These are phyloP conservation scores for Paralichthys olivaceus DNA, from an alignment of 2,113 vertebrate genomes.

Conservation along the genomic window DNA sequence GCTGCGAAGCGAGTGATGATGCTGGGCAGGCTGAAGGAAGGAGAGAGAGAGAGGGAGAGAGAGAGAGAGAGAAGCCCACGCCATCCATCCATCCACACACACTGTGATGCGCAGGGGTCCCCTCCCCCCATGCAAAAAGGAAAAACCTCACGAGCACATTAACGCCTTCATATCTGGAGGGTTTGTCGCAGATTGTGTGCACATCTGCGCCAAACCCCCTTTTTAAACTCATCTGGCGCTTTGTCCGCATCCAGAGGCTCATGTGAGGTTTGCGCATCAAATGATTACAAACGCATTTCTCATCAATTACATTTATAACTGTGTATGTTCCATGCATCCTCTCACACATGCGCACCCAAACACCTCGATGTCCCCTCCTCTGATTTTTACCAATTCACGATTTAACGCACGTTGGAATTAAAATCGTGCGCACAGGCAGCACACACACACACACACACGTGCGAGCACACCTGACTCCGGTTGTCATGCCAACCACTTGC, in stretches of 20 bases:
- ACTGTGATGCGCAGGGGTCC: conserved; percentile 65
- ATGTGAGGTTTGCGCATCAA: not conserved
- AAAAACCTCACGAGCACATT: conserved; percentile 27
- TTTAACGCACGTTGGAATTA: not conserved
- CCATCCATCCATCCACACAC: conserved; percentile 61
- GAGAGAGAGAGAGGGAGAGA: not conserved
- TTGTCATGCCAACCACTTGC: conserved; percentile 76
- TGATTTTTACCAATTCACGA: not conserved
- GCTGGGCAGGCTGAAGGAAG: conserved; percentile 52
- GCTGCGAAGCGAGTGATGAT: conserved; percentile 64
- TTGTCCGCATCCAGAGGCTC: not conserved
- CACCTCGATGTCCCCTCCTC: not conserved
- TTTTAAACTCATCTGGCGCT: not conserved
- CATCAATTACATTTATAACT: not conserved
- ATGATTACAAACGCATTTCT: not conserved
- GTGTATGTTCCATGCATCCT: not conserved
- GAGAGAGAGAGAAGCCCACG: conserved; percentile 69
- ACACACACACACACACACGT: conserved; percentile 37
- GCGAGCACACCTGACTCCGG: conserved; percentile 64
- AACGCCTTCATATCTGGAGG: conserved; percentile 48
- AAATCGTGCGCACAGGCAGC: not conserved
- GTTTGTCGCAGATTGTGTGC: conserved; percentile 22
- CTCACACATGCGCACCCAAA: conserved; percentile 17
- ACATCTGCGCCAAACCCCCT: conserved; percentile 18
- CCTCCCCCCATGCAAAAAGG: conserved; percentile 63